Base-by-base conservation (phyloP, 1,140 invertebrate species). In the Atopsyche davidsoni region DNA sequence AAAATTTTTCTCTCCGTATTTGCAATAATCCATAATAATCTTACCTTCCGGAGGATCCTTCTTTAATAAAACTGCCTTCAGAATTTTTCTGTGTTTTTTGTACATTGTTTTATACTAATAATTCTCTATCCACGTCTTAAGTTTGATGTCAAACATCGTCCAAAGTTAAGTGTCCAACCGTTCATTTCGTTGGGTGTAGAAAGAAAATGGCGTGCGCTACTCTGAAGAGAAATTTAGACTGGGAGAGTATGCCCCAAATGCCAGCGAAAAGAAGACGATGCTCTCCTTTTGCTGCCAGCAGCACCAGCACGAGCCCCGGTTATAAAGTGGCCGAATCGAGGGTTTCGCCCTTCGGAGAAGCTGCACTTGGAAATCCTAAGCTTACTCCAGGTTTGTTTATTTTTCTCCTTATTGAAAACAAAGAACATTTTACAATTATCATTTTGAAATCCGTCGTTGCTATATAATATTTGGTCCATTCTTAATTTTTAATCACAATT, bases 131-230 rank as follows among this genome's bases (percentile, higher is more conserved):
- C 36, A 17, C 36, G 36, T 9, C 14, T 10, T 2, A 17, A 39
- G 11, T 18, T 39, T 39, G 19, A 39, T 39, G 36, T 17, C 18
- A 39, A 39, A 39, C 14, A 9, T 39, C 16, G 16, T 4, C 17
- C 19, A 21, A 39, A 39, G 17, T 39, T 10, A 10, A 39, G 36
- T 39, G 36, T 39, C 4, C 36, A 11, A 40, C 25, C 48, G 48
- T 31, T 51, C 41, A 35, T 51, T 51, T 51, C 40, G 41, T 16
- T 45, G 48, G 48, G 40, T 51, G 24, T 23, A 51, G 73, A 76
- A 72, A 75, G 75, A 78, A 80, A 77, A 96, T 96, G 92, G 92
- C 92, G 76, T 96, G 92, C 79, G 91, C 90, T 71, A 95, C 92
- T 62, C 76, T 94, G 49, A 96, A 96, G 79, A 81, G 92, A 68